These are phyloP conservation scores for Poeciliopsis occidentalis DNA, from an alignment of 2,113 vertebrate species.

Conservation along the genomic window DNA sequence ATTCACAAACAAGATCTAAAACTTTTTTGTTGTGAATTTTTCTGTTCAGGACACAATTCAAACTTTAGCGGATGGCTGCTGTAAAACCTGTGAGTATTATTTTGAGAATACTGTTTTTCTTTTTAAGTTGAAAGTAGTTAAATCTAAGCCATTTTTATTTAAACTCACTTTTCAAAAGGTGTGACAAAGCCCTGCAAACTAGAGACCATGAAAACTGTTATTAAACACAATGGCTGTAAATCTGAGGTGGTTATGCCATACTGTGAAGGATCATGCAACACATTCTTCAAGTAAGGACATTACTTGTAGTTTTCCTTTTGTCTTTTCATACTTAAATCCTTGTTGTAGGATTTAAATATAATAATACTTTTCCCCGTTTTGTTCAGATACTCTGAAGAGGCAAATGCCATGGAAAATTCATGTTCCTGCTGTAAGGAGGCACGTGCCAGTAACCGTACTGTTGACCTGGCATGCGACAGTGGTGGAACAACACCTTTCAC, in stretches of 20 bases:
- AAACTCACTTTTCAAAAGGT: conserved; percentile 59
- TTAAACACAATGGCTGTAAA: conserved; percentile 72
- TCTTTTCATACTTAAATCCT: background rate
- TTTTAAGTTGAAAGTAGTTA: background rate
- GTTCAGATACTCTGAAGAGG: conserved; percentile 84
- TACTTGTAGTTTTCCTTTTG: background rate
- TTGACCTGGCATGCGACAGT: conserved; percentile 77
- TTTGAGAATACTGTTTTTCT: background rate
- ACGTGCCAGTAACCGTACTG: conserved; percentile 57
- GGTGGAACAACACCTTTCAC: conserved; percentile 64
- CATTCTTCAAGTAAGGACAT: conserved; percentile 82
- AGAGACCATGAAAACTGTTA: background rate
- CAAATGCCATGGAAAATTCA: conserved; percentile 76
- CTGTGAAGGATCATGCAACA: conserved; percentile 88
- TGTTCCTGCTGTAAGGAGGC: conserved; percentile 89
- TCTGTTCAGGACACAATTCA: conserved; percentile 83
- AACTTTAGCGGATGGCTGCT: conserved; percentile 85
- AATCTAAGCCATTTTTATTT: too few relatives aligned
- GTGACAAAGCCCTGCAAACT: conserved; percentile 73
- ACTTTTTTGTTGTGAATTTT: background rate
- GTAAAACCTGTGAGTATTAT: conserved; percentile 89
- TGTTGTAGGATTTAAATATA: too few relatives aligned
- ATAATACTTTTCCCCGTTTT: too few relatives aligned
- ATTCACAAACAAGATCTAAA: background rate
- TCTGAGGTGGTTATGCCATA: conserved; percentile 75